Evolutionary conservation across 2,113 vertebrate species (phyloP).

Genomic region (Colius striatus): DNA sequence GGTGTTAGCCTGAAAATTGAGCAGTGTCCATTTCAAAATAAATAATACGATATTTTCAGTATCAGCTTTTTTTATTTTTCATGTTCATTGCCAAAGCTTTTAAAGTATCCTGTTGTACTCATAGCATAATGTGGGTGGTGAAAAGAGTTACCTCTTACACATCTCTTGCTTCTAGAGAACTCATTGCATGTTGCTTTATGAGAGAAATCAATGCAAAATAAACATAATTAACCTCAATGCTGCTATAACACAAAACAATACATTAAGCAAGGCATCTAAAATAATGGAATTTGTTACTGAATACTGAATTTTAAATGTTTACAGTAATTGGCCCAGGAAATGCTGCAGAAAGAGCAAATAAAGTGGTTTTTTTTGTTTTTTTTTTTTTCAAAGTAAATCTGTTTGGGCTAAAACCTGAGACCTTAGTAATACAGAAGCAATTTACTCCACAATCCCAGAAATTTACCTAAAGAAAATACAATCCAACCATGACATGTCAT

Average conservation of each 20-base stretch:
- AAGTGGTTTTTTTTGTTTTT: neutral
- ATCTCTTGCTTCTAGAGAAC: conserved; percentile 56
- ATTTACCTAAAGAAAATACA: neutral
- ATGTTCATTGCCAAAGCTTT: conserved; percentile 71
- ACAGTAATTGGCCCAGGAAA: neutral
- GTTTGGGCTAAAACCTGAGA: neutral
- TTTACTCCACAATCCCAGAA: neutral
- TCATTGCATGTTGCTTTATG: neutral
- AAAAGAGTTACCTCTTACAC: conserved; percentile 26
- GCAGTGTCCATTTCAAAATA: conserved; percentile 77
- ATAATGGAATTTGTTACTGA: conserved; percentile 3
- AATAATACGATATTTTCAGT: conserved; percentile 77
- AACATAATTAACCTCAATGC: conserved; percentile 39
- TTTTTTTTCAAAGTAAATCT: neutral
- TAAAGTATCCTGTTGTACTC: conserved; percentile 62
- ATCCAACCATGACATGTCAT: neutral
- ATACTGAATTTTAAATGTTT: conserved; percentile 26
- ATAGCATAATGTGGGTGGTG: conserved; percentile 72
- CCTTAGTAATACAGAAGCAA: neutral
- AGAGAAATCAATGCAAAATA: conserved; percentile 38
- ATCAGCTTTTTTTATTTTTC: conserved; percentile 55
- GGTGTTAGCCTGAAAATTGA: conserved; percentile 73
- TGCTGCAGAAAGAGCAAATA: conserved; percentile 23
- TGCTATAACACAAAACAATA: neutral
- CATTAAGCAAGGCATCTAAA: conserved; percentile 38